Base-by-base conservation (phyloP, 2,113 vertebrate genomes). In the Peromyscus polionotus region DNA sequence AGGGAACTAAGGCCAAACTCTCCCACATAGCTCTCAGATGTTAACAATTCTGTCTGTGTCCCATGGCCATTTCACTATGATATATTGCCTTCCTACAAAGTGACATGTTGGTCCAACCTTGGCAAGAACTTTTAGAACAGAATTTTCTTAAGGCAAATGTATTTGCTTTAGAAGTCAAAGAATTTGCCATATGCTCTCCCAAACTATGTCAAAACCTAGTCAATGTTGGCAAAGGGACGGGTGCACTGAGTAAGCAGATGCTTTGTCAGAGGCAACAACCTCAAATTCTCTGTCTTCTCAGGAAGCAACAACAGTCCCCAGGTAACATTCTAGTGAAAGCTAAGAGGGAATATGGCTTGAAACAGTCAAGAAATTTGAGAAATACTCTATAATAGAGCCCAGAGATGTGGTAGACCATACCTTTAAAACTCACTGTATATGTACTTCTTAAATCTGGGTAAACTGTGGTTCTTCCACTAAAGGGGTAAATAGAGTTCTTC, bases 391-490 rank as follows among this genome's bases (percentile, higher is more conserved):
- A 84, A 42, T 39, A 83, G 6, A 83, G 22, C 51, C 57, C 51
- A 81, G n/a, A 57, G 77, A 11, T 63, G 28, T 63, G 81, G n/a
- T 42, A 84, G 59, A 28, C 7, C 14, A 42, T 45, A 63, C 24
- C 26, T 96, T 97, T 76, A 68, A 92, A 97, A 93, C 86, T 72
- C 59, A 70, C 14, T 61, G 87, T 70, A 88, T 31, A 59, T 89
- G 31, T 89, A 84, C 79, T 79, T 93, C 76, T 80, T 88, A 84
- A 84, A 70, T 36, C 61, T 57, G 70, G 36, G 87, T 45, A 92
- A 85, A 91, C 11, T 90, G 36, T 8, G 59, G 45, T 51, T 89
- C 42, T 42, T 80, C 36, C 19, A 79, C n/a, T 26, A n/a, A 90
- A 75, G 24, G 19, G 84, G 28, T 90, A 81, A 94, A 93, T 1